Base-by-base conservation (phyloP, 2,797 vertebrate genomes). In the Coendou prehensilis region DNA sequence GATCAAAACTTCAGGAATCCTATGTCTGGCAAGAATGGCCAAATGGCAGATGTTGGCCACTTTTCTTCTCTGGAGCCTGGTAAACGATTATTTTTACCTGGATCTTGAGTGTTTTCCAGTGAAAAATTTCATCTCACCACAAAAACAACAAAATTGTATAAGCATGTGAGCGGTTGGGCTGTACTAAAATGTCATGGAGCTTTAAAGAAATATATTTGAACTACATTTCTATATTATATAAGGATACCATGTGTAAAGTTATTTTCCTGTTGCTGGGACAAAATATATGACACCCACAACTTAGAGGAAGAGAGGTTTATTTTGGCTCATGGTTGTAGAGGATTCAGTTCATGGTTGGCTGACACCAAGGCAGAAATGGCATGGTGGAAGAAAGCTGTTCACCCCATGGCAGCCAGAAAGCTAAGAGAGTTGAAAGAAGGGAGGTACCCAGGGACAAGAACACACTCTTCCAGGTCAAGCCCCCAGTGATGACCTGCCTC, bases 21-120 rank as follows among this genome's bases (percentile, higher is more conserved):
- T 1, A 17, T 97, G 85, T 97, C 97, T 61, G 79, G 97, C 28
- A 89, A 93, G 75, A 97, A 97, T 1, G 98, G 98, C 97, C 98
- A 98, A 76, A 96, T 90, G 71, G 98, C 98, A 98, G 97, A 97
- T 1, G 89, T 93, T 78, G 98, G 97, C 96, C 98, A 98, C 23
- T 97, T 98, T 85, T 98, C 98, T 95, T 98, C 98, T 59, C 98
- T 97, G 93, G 98, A 99, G 85, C 95, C 97, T 81, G 98, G 99
- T 99, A 97, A 98, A 93, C 97, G 37, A 73, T 89, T 84, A 82
- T 97, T 92, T 93, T 56, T 78, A 96, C 89, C n/a, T 92, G 37
- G 23, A 33, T 75, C 50, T 28, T 78, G 41, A 52, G 22, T 23
- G 5, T 37, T 95, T 82, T 30, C 28, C 45, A 61, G 20, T 63